Conservation (phyloP, 2,113 vertebrate genomes). For the Nyctereutes procyonoides region DNA sequence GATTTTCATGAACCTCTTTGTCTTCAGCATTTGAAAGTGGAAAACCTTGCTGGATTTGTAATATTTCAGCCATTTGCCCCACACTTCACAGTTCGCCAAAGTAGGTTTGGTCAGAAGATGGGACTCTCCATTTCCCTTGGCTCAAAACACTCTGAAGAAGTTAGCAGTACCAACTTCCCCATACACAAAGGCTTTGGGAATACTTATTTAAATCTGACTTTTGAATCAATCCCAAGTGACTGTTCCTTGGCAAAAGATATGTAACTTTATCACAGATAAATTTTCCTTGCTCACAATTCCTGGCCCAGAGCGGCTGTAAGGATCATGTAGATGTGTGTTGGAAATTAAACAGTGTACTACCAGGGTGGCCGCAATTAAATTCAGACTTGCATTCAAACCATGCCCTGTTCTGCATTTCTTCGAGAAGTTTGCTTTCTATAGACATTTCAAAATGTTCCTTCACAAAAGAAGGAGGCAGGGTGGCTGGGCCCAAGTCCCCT, state of each 20-base stretch:
- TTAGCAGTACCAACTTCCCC: conserved; percentile 65
- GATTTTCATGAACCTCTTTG: not conserved
- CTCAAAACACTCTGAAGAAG: conserved; percentile 65
- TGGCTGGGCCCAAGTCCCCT: conserved; percentile 13
- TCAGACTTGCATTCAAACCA: conserved; percentile 84
- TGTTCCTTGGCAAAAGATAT: conserved; percentile 73
- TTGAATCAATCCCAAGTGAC: conserved; percentile 75
- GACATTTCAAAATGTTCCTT: conserved; percentile 79
- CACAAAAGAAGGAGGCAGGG: conserved; percentile 64
- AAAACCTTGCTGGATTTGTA: not conserved
- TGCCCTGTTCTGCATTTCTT: conserved; percentile 80
- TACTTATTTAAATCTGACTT: conserved; percentile 75
- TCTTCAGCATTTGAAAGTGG: not conserved
- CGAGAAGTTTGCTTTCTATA: conserved; percentile 81
- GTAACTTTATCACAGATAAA: conserved; percentile 71
- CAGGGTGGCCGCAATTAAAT: conserved; percentile 79
- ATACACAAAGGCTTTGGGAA: conserved; percentile 75
- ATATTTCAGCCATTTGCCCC: not conserved
- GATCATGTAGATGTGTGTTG: conserved; percentile 80
- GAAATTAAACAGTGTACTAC: conserved; percentile 81
- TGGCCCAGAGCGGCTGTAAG: conserved; percentile 54
- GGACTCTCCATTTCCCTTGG: conserved; percentile 29
- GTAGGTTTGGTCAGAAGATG: not conserved
- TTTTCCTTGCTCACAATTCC: conserved; percentile 67
- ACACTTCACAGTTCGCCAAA: not conserved